Conservation (phyloP, 2,797 vertebrate genomes). For the Rhinichthys osculus region DNA sequence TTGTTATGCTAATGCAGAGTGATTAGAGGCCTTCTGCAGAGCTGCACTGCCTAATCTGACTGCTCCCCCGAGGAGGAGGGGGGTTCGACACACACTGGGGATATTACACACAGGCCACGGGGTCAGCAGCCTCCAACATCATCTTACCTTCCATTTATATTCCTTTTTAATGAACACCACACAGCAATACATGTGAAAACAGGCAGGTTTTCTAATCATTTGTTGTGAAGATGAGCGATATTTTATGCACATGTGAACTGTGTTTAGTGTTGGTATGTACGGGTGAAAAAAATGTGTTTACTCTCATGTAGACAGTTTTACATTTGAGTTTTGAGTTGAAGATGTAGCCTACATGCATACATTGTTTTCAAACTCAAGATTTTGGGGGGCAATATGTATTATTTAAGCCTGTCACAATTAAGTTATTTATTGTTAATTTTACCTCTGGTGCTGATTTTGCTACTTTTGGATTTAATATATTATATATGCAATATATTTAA, state of each 20-base stretch:
- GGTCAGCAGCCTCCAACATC: conserved; percentile 58
- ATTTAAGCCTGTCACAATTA: not conserved
- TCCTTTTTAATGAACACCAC: conserved; percentile 50
- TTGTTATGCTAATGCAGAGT: conserved; percentile 67
- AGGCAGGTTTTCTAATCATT: conserved; percentile 29
- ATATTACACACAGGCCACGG: conserved; percentile 63
- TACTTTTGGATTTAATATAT: too few relatives aligned
- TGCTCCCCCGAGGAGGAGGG: conserved; percentile 54
- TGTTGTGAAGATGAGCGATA: conserved; percentile 11
- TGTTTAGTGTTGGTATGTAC: not conserved
- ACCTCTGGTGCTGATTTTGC: not conserved
- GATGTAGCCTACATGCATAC: too few relatives aligned
- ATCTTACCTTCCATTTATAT: conserved; percentile 47
- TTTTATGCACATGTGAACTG: not conserved
- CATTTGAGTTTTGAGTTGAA: not conserved
- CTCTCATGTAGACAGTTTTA: not conserved
- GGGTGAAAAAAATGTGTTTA: not conserved
- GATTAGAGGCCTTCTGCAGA: conserved; percentile 66
- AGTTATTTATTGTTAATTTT: not conserved
- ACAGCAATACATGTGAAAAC: conserved; percentile 26
- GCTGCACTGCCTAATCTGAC: conserved; percentile 63
- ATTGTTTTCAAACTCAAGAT: not conserved
- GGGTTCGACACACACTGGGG: conserved; percentile 57
- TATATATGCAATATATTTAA: too few relatives aligned
- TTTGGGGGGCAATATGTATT: not conserved